Base-by-base conservation (phyloP, 2,797 vertebrate genomes). In the Spondyliosoma cantharus region DNA sequence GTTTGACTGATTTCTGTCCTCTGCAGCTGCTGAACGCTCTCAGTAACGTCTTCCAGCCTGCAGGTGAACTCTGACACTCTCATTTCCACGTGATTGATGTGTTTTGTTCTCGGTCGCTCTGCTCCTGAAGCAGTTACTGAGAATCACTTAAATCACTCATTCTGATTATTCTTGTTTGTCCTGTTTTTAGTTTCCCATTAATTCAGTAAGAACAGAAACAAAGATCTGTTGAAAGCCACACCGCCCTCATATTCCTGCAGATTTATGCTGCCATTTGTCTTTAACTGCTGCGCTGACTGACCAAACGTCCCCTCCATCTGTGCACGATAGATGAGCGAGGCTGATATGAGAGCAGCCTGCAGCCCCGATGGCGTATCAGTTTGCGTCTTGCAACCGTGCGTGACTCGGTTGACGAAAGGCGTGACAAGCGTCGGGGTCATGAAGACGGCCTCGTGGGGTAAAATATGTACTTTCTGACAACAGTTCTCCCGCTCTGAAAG, bases 321-420 rank as follows among this genome's bases (percentile, higher is more conserved):
- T 2, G 20, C 60, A 27, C 32, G 32, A 0, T 0, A 69, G 90
- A 89, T 90, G 67, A 58, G 57, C 0, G 3, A 4, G 1, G 65
- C 48, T 65, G 86, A 91, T 87, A 87, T 0, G 14, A 42, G 70
- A 81, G 84, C 83, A 9, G 82, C 81, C 86, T 79, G 76, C 80
- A 80, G 82, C 88, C 74, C 80, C 8, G 61, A 86, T 71, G 74
- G 5, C 6, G 71, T 66, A 74, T 85, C 82, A 62, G 68, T 66
- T 74, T 59, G 74, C 42, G 1, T 5, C 43, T 5, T 53, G 73
- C 78, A 83, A 8, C 52, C 3, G 54, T 62, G 87, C 86, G 25
- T 91, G 87, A 87, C 86, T 59, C 53, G 80, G 72, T 61, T 82
- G 86, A 81, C 29, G 29, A 60, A 78, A 73, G 74, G 53, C 45